Evolutionary conservation across 2,888 invertebrate genomes (phyloP).

Genomic region (Aphrophora alni): DNA sequence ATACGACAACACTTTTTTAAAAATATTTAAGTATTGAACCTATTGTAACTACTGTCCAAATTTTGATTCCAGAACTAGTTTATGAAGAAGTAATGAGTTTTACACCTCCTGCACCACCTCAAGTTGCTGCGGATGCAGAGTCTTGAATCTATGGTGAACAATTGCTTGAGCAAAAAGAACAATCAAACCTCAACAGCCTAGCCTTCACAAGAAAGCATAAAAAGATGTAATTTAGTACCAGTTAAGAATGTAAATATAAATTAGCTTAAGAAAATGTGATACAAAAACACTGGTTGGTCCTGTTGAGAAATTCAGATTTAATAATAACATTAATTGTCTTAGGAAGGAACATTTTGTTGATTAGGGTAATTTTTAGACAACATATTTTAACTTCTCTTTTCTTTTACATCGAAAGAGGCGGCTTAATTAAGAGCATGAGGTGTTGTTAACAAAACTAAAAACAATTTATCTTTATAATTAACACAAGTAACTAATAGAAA

Average conservation of each 20-base stretch:
- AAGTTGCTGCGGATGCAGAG: neutral
- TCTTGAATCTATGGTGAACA: neutral
- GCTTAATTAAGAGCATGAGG: neutral
- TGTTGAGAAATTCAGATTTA: neutral
- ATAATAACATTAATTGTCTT: neutral
- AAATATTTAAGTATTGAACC: too few species aligned
- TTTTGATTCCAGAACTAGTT: neutral
- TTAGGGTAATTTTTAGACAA: neutral
- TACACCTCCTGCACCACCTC: neutral
- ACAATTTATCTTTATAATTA: neutral
- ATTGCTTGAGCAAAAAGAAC: neutral
- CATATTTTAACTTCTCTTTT: neutral
- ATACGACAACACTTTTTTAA: too few species aligned
- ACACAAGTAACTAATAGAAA: neutral
- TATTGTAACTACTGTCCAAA: too few species aligned
- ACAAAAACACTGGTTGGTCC: neutral
- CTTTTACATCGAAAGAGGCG: neutral
- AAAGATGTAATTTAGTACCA: neutral
- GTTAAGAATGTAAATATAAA: neutral
- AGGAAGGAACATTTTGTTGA: neutral
- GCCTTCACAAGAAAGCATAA: neutral
- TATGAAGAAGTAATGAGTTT: neutral
- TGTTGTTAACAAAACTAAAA: neutral
- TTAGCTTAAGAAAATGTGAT: neutral
- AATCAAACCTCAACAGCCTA: neutral